Conservation (phyloP, 2,113 vertebrate species). For the Cepphus grylle region DNA sequence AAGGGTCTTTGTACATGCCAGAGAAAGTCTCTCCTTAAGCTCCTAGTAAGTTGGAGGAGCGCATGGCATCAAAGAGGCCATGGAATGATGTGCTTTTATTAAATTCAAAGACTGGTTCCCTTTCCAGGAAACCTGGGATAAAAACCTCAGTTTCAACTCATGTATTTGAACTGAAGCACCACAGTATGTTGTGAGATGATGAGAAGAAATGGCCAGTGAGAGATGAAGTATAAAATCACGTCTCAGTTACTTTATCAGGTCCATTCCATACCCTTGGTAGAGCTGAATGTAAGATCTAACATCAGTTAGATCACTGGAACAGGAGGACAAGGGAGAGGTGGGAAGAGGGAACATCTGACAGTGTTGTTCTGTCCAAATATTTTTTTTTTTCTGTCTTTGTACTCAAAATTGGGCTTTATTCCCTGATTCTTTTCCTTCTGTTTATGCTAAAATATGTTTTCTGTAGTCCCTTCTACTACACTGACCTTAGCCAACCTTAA, state of each 20-base stretch:
- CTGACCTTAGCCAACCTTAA: background rate
- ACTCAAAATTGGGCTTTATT: background rate
- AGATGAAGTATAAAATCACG: background rate
- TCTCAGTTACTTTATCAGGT: background rate
- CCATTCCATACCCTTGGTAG: background rate
- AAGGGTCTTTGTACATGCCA: background rate
- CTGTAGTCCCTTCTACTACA: background rate
- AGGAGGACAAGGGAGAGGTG: background rate
- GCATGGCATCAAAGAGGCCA: background rate
- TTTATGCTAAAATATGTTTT: background rate
- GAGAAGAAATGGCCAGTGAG: background rate
- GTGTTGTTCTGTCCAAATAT: background rate
- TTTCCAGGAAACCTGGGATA: background rate
- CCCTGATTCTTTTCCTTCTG: background rate
- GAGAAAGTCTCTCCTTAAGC: background rate
- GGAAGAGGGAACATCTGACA: background rate
- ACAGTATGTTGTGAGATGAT: background rate
- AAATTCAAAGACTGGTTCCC: background rate
- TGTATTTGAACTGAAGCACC: background rate
- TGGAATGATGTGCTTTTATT: background rate
- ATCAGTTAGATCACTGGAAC: background rate
- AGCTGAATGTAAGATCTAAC: background rate
- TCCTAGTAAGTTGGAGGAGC: background rate
- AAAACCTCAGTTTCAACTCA: background rate
- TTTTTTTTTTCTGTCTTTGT: background rate